Evolutionary conservation across 2,113 vertebrate genomes (phyloP), one percentile per base, ranked within the genome.

Genomic region (Ailurus styani): DNA sequence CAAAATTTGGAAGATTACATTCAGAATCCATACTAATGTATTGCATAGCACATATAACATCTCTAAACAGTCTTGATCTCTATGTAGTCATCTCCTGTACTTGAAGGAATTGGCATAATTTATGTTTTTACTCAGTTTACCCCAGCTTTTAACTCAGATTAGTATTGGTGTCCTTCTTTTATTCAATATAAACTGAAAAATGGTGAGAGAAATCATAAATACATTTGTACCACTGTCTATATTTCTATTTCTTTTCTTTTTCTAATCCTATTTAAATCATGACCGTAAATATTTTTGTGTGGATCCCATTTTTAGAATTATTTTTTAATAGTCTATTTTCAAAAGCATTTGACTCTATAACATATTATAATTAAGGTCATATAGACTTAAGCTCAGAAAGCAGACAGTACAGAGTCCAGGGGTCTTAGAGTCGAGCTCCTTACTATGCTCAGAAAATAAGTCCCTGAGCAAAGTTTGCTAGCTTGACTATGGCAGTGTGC

Each of bases 361-460:
- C 18, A 25, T 13, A 5, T 52, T 37, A 37, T 23, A 64, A 34
- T 37, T n/a, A 47, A 83, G 29, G 13, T 54, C 11, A 21, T 17
- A 79, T 2, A 86, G 23, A 25, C 17, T 77, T 45, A 88, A 62
- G 10, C 31, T n/a, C 12, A 18, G 29, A 29, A 57, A 83, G 11
- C 0, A 90, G 25, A 15, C 4, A 37, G 5, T 21, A 9, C 2
- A 3, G 15, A 12, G 47, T n/a, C 9, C n/a, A 75, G 0, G 17
- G 6, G 17, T 64, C 25, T 72, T 54, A 18, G 6, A 45, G 3
- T 6, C 0, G 75, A 93, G 34, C 3, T 5, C 23, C 42, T 27
- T 21, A 60, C 21, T 1, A 4, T n/a, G 11, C 3, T 55, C 3
- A 23, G 34, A n/a, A 60, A 77, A 64, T 72, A 13, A 57, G 10